Evolutionary conservation across 1,140 invertebrate species (phyloP).

Genomic region (Drosophila biarmipes): DNA sequence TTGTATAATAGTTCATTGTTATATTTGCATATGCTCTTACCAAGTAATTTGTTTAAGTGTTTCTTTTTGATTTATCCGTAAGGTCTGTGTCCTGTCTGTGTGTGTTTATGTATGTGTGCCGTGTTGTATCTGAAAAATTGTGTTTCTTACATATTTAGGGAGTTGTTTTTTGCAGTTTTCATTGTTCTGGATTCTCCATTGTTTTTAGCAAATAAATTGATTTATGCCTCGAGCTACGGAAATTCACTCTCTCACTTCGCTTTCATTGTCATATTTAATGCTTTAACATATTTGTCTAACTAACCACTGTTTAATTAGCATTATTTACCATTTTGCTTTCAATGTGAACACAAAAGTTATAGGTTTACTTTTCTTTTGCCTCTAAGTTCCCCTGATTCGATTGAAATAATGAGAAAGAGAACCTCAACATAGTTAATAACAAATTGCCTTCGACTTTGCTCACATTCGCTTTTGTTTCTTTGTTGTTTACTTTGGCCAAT

Average conservation of each 20-base stretch:
- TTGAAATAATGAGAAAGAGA: constrained; percentile 59
- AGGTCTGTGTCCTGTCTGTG: constrained; percentile 28
- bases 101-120: constrained; percentile 23
- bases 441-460: constrained; percentile 51
- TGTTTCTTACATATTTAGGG: constrained; percentile 56
- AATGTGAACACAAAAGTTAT: constrained; percentile 76
- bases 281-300: constrained; percentile 83
- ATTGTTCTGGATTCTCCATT: constrained; percentile 42
- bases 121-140: constrained; percentile 40
- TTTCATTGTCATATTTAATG: constrained; percentile 65
- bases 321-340: constrained; percentile 58
- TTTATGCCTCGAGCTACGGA: constrained; percentile 70
- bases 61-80: constrained; percentile 79
- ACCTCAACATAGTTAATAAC: constrained; percentile 73
- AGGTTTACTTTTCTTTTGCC: constrained; percentile 2
- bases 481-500: constrained; percentile 68
- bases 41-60: constrained; percentile 81
- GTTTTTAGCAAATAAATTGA: constrained; percentile 70
- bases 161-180: constrained; percentile 37
- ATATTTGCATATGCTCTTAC: constrained; percentile 78
- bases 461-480: constrained; percentile 31
- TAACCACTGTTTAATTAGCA: constrained; percentile 71
- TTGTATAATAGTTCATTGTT: constrained; percentile 83
- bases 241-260: constrained; percentile 41
- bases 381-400: constrained; percentile 28